phyloP scores from a whole-genome alignment of 2,113 vertebrate species.

The Cromileptes altivelis region DNA sequence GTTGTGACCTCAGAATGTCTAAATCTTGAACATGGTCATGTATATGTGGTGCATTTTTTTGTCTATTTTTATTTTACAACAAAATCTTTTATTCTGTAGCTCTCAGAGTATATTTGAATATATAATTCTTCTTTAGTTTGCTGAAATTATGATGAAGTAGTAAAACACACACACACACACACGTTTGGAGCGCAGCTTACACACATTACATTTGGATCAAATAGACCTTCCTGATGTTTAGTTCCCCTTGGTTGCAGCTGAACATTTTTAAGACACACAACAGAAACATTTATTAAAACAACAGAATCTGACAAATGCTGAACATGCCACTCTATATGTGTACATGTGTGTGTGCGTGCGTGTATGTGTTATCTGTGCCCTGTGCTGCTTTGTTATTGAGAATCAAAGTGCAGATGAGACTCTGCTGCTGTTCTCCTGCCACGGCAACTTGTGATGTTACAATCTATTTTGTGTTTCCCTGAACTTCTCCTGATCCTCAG shows the following conservation, averaged over 20 bases:
- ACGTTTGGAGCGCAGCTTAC: not conserved
- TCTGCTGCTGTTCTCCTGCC: not conserved
- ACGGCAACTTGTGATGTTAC: not conserved
- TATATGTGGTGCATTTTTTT: not conserved
- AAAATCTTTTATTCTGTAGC: not conserved
- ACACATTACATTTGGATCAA: not conserved
- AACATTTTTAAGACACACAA: not conserved
- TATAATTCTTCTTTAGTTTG: not conserved
- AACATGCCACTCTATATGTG: not conserved
- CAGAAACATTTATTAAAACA: not conserved
- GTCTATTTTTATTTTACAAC: too few relatives aligned
- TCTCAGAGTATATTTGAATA: not conserved
- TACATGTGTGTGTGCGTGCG: not conserved
- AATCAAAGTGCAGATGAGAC: not conserved
- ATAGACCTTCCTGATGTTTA: not conserved
- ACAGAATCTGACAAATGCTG: not conserved
- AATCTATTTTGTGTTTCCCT: constrained; percentile 6
- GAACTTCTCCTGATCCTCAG: not conserved
- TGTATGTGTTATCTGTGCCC: not conserved
- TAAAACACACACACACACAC: not conserved
- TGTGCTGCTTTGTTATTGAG: not conserved
- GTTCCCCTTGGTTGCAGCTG: not conserved
- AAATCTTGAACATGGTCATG: not conserved
- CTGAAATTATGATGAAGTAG: not conserved
- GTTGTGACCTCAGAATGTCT: not conserved